Evolutionary conservation across 2,113 vertebrate genomes (phyloP).

Genomic region (Aptenodytes patagonicus): DNA sequence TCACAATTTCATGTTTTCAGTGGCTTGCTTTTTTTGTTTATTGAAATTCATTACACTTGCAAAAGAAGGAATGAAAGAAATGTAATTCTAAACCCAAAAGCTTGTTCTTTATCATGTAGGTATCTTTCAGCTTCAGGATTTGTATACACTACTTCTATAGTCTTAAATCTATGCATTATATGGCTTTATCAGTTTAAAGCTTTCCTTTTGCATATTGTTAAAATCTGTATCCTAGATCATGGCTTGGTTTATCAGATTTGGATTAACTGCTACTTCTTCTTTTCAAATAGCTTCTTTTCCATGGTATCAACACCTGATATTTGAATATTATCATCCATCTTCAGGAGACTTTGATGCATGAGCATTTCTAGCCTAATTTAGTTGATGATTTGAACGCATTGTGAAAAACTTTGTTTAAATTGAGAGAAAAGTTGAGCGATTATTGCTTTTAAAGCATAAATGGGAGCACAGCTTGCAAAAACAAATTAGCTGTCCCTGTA

Average conservation of each 20-base stretch:
- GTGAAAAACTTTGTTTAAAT: neutral
- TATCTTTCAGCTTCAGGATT: neutral
- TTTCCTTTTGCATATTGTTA: constrained; percentile 14
- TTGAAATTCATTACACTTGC: neutral
- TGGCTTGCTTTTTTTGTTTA: neutral
- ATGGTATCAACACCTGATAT: neutral
- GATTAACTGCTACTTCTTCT: neutral
- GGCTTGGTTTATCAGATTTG: neutral
- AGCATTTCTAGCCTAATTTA: neutral
- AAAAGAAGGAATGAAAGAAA: neutral
- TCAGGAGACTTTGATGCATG: neutral
- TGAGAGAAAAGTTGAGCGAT: neutral
- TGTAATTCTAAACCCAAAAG: neutral
- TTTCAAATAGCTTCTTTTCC: neutral
- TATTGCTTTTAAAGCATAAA: neutral
- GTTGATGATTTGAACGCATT: neutral
- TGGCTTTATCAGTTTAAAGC: constrained; percentile 31
- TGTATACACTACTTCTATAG: neutral
- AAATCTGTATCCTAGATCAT: neutral
- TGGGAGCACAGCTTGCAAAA: neutral
- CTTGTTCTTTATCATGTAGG: neutral
- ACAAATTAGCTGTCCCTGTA: neutral
- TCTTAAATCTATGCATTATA: neutral
- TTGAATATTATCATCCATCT: neutral
- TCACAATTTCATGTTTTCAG: neutral